A percentile compares a stretch with the other conserved stretches of the same genome.
Evolutionary conservation across 1,140 invertebrate genomes (phyloP).

Genomic region (Marisa cornuarietis): DNA sequence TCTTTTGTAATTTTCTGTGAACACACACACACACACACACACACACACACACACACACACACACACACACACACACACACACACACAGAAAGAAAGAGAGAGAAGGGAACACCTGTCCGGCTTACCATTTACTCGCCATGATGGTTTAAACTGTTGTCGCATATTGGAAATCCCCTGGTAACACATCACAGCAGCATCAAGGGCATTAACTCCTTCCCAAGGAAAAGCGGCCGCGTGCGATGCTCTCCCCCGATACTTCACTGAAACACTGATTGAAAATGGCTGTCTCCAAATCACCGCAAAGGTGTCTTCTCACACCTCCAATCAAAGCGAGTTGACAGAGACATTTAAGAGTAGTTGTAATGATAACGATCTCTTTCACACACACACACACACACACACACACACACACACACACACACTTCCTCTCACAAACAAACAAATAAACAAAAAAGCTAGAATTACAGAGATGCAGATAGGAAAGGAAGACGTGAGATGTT

Average conservation of each 20-base stretch:
- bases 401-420: background rate
- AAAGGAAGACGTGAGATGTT: slow-evolving; percentile 27
- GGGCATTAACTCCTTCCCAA: slow-evolving; percentile 51
- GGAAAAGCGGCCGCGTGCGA: slow-evolving; percentile 45
- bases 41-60: too few relatives aligned
- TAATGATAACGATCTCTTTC: background rate
- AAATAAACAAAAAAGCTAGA: too few relatives aligned
- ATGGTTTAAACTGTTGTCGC: slow-evolving; percentile 46
- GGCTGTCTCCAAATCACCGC: background rate
- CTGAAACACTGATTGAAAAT: slow-evolving; percentile 22
- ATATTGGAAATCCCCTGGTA: slow-evolving; percentile 46
- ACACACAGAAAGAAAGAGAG: too few relatives aligned
- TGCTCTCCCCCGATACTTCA: slow-evolving; percentile 42
- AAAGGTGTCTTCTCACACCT: background rate
- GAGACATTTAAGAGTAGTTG: background rate
- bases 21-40: too few relatives aligned
- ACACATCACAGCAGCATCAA: slow-evolving; percentile 49
- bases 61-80: too few relatives aligned
- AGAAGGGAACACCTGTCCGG: too few relatives aligned
- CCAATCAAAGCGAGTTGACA: background rate
- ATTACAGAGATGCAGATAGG: slow-evolving; percentile 13
- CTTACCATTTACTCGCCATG: slow-evolving; percentile 43
- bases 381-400: slow-evolving; percentile 1
- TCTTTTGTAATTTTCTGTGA: too few relatives aligned
- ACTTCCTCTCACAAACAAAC: background rate